A percentile compares a stretch with the other conserved stretches of the same genome.
Conservation (phyloP, 2,797 vertebrate genomes). For the Siniperca scherzeri region DNA sequence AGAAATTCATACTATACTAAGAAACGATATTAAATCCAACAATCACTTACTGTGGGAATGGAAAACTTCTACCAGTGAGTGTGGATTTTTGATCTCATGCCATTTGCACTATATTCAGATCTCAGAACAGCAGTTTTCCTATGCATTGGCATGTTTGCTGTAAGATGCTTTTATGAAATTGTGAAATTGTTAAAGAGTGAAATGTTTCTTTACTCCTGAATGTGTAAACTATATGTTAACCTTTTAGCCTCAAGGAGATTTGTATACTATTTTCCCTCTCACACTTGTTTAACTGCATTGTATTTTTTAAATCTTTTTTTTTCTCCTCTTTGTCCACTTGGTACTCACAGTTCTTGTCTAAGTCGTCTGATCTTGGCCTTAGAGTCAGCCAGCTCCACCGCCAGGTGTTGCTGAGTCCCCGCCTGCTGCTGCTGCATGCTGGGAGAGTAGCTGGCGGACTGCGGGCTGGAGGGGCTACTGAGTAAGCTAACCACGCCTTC, state of each 20-base stretch:
- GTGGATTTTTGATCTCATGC: neutral
- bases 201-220: neutral
- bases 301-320: neutral
- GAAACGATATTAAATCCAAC: neutral
- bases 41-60: neutral
- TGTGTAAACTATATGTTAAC: neutral
- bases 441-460: slow-evolving; percentile 75
- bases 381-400: slow-evolving; percentile 93
- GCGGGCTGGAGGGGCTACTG: slow-evolving; percentile 82
- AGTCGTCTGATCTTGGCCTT: slow-evolving; percentile 95
- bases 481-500: slow-evolving; percentile 87
- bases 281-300: neutral
- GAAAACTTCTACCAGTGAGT: neutral
- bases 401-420: slow-evolving; percentile 91
- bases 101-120: neutral
- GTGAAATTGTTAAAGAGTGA: neutral
- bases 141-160: neutral
- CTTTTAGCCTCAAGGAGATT: neutral
- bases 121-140: neutral
- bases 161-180: neutral
- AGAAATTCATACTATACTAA: slow-evolving; percentile 14
- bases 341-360: slow-evolving; percentile 94
- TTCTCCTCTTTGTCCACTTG: neutral
- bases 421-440: slow-evolving; percentile 83
- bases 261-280: neutral